Evolutionary conservation across 1,140 invertebrate species (phyloP).

Genomic region (Tetragonula clypearis): DNA sequence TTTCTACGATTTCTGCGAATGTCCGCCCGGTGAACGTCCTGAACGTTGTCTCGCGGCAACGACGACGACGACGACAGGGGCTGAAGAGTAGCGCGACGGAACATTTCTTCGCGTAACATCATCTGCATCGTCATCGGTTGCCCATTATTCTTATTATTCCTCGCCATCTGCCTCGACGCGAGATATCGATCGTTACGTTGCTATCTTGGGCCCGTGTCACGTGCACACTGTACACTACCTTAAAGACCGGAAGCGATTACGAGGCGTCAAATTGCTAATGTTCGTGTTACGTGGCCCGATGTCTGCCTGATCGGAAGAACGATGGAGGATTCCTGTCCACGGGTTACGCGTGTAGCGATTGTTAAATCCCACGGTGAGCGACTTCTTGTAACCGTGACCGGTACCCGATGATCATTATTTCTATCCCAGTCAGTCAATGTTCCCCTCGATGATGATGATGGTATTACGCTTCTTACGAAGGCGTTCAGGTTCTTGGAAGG

Average conservation of each 20-base stretch:
- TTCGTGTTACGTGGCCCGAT: slow-evolving; percentile 40
- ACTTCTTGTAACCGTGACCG: slow-evolving; percentile 17
- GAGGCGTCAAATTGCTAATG: slow-evolving; percentile 55
- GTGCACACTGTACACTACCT: slow-evolving; percentile 26
- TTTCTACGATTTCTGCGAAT: slow-evolving; percentile 52
- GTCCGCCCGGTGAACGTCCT: slow-evolving; percentile 52
- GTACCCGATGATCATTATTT: neutral
- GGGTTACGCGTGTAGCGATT: slow-evolving; percentile 30
- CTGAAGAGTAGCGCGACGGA: neutral
- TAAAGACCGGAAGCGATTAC: slow-evolving; percentile 54
- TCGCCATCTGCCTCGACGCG: slow-evolving; percentile 19
- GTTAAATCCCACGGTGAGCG: slow-evolving; percentile 31
- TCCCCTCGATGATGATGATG: neutral
- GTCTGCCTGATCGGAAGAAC: slow-evolving; percentile 17
- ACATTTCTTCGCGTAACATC: slow-evolving; percentile 32
- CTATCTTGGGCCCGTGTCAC: slow-evolving; percentile 40
- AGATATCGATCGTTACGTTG: slow-evolving; percentile 42
- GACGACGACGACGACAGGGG: neutral
- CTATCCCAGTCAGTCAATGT: neutral
- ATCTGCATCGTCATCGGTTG: slow-evolving; percentile 40
- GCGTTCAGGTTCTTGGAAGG: neutral
- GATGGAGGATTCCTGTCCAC: slow-evolving; percentile 20
- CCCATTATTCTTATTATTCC: slow-evolving; percentile 46
- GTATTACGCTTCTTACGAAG: neutral
- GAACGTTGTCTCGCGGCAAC: neutral